phyloP scores from a whole-genome alignment of 2,797 vertebrate species.

The Bradypodion ventrale region DNA sequence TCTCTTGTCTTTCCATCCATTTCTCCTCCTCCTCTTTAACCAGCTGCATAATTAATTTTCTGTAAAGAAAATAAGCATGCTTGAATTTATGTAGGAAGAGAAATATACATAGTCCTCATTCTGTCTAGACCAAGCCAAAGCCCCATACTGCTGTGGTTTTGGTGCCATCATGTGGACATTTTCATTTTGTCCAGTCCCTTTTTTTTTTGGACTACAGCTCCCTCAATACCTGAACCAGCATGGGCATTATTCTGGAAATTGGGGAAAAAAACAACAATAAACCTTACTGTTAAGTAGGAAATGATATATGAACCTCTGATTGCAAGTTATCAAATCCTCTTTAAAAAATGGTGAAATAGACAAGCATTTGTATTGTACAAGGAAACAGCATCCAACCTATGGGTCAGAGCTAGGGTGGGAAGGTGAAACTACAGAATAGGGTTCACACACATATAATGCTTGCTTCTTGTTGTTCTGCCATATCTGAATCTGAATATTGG shows the following conservation, averaged over 20 bases:
- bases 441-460: too few relatives aligned
- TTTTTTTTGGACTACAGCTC: too few relatives aligned
- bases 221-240: too few relatives aligned
- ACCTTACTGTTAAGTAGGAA: not conserved
- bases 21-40: not conserved
- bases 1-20: not conserved
- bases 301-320: accelerated
- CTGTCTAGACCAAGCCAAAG: not conserved
- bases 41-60: not conserved
- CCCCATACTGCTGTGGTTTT: constrained; percentile 28
- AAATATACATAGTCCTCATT: not conserved
- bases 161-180: constrained; percentile 62
- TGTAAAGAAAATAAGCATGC: not conserved
- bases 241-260: too few relatives aligned
- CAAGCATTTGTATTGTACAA: not conserved
- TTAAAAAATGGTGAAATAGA: not conserved
- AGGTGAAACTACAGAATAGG: too few relatives aligned
- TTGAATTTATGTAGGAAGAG: not conserved
- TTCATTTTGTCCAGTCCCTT: not conserved
- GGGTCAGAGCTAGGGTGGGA: not conserved
- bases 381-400: not conserved
- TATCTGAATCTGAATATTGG: too few relatives aligned
- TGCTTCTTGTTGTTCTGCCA: too few relatives aligned
- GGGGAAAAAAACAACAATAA: not conserved
- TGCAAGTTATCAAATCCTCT: not conserved